Evolutionary conservation across 2,113 vertebrate species (phyloP), one percentile per base, ranked within the genome.

Genomic region (Triplophysa dalaica): DNA sequence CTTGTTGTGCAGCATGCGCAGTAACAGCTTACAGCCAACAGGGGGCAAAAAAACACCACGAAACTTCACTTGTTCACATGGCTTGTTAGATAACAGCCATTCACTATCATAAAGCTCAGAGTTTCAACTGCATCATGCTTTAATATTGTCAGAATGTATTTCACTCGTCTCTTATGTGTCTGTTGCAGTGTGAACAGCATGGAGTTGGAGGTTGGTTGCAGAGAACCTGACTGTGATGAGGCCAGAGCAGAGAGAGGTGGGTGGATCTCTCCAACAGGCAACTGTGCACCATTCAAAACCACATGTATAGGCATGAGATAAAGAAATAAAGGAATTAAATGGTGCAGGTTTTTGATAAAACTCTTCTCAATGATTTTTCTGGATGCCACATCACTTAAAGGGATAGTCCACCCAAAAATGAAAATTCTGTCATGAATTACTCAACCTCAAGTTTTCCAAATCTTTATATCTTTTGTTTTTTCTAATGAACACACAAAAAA

Each of bases 31-130:
- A 58, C 82, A 63, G 52, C 80, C 86, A 88, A 83, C 62, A 85
- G 84, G 75, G 84, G 84, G 85, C 56, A 19, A 33, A 67, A 65
- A 77, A 64, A 74, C 77, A 81, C 69, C 81, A 77, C 22, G 33
- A 68, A 24, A 66, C 4, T 26, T 8, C 66, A 8, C 16, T 61
- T 56, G 73, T 75, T 33, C 2, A 80, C 66, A 60, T 26, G 67
- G 77, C 72, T 74, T 75, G 60, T 79, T 84, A 63, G 60, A 68
- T 65, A 85, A 85, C 63, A 70, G 43, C 33, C 26, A 64, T 70
- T 75, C 72, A 68, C 63, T 24, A 26, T 60, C 60, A 76, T 70
- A 74, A 21, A 77, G 1, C 33, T 33, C 33, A 45, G 43, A 67
- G 33, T 65, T 68, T 69, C 16, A 33, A 66, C 77, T 52, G 48